Conservation (phyloP, 2,113 vertebrate genomes). For the Cryptomyrus ogoouensis region DNA sequence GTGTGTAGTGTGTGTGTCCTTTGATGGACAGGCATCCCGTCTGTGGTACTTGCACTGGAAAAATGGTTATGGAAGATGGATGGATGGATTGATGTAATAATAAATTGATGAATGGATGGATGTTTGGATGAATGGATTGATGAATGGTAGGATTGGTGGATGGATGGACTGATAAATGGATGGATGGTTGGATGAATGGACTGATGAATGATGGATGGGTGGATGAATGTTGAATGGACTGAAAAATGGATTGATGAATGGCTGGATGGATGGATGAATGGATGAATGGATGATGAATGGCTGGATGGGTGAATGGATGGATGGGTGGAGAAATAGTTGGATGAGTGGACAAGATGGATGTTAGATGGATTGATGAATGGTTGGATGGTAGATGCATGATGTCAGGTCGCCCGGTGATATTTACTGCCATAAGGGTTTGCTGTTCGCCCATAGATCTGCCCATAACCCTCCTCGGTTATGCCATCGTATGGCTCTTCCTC, state of each 20-base stretch:
- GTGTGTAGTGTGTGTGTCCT: neutral
- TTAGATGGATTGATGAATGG: neutral
- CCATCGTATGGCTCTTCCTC: slow-evolving; percentile 90
- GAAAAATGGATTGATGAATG: neutral
- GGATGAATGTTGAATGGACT: neutral
- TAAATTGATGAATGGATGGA: neutral
- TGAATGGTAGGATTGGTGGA: neutral
- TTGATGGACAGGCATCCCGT: neutral
- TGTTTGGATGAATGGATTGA: neutral
- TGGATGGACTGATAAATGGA: neutral
- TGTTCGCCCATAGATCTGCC: slow-evolving; percentile 82
- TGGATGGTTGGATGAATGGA: neutral
- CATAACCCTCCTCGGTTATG: slow-evolving; percentile 82
- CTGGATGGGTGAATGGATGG: neutral
- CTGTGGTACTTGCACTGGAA: neutral
- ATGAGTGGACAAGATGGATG: neutral
- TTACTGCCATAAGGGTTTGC: slow-evolving; percentile 80
- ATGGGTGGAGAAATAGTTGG: neutral
- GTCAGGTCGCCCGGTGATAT: slow-evolving; percentile 38
- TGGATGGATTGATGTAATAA: neutral
- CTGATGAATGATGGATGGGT: neutral
- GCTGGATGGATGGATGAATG: neutral
- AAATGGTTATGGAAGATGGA: neutral
- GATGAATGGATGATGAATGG: neutral
- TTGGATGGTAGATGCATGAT: neutral